These are phyloP conservation scores for Plecotus auritus DNA, from an alignment of 2,113 vertebrate species.

Conservation along the genomic window DNA sequence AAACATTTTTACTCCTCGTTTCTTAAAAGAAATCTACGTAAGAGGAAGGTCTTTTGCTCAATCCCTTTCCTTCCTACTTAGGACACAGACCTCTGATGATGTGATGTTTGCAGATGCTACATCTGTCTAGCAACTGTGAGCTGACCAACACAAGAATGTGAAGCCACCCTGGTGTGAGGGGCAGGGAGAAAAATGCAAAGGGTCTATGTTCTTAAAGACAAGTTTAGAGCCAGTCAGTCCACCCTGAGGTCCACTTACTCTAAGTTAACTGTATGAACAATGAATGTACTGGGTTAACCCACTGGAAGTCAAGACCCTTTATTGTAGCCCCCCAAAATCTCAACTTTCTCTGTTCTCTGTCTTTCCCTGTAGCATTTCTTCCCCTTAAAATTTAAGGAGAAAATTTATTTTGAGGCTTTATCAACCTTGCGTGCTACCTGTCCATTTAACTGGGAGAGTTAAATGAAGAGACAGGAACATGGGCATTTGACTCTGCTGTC, in stretches of 20 bases:
- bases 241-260: not conserved
- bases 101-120: not conserved
- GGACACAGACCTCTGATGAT: not conserved
- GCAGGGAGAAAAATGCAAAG: not conserved
- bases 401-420: constrained; percentile 33
- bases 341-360: not conserved
- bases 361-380: constrained; percentile 9
- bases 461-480: constrained; percentile 29
- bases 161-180: not conserved
- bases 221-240: not conserved
- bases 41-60: not conserved
- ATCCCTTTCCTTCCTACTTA: not conserved
- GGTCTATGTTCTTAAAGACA: not conserved
- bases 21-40: not conserved
- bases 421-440: not conserved
- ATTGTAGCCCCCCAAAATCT: not conserved
- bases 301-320: not conserved
- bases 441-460: not conserved
- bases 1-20: not conserved
- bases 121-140: not conserved
- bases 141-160: not conserved
- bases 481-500: constrained; percentile 36
- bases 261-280: not conserved
- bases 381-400: constrained; percentile 1
- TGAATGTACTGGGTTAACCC: not conserved